Base-by-base conservation (phyloP, 2,113 vertebrate genomes). In the Holacanthus passer region DNA sequence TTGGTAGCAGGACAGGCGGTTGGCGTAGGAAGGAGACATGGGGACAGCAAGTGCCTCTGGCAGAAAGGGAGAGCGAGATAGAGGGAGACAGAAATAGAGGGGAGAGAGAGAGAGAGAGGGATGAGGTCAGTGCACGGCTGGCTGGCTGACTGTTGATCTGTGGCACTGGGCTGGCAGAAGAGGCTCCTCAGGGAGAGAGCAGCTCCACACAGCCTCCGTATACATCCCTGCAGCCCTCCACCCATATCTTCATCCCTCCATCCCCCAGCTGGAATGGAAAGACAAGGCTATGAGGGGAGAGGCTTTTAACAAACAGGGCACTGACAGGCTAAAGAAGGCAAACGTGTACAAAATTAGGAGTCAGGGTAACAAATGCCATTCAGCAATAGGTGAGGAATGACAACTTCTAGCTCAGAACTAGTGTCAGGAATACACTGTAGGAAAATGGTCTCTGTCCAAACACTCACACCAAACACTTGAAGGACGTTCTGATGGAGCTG, bases 61-160 rank as follows among this genome's bases (percentile, higher is more conserved):
- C 86, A 82, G 82, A 31, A 64, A 73, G 89, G 82, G 73, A 81
- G 87, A 92, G 85, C 5, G 58, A 90, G 91, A 78, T 64, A 73
- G 87, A 89, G 76, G 50, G 85, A 88, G 87, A 89, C 87, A 86
- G 87, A 91, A 87, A 82, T 87, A 84, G 84, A 84, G 87, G 52
- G 81, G 43, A 79, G 79, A 58, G 72, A 29, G 71, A 55, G 63
- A 55, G 64, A 79, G 84, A 31, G 84, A 79, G 82, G 83, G 89
- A 88, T 91, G 90, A 89, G 91, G 92, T 92, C 91, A 94, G 89
- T 89, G 90, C 86, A 92, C 69, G 91, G 90, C 91, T 94, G 91
- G 89, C 92, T 94, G 91, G 88, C 92, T 94, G 93, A 90, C 91
- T 94, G 89, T 90, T 94, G 93, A 94, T 92, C 93, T 92, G 92